Conservation (phyloP, 2,888 invertebrate genomes). For the Meiosimyza platycephala region DNA sequence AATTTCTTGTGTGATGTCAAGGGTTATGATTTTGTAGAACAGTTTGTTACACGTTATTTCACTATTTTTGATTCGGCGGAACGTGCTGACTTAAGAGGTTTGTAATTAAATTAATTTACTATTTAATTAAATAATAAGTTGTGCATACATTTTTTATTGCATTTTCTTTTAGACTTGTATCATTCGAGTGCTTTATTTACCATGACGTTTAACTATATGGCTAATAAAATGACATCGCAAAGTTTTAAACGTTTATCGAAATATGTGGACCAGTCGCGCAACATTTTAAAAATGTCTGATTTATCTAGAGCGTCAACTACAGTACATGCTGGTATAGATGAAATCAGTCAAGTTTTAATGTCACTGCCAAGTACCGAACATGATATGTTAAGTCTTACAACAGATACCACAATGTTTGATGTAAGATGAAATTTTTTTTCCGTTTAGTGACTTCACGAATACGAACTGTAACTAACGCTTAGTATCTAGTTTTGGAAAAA, state of each 20-base stretch:
- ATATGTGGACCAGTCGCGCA: constrained; percentile 54
- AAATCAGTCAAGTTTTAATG: constrained; percentile 55
- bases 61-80: constrained; percentile 53
- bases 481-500: too few relatives aligned
- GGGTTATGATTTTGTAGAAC: constrained; percentile 59
- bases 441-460: too few relatives aligned
- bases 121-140: constrained; percentile 8
- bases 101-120: neutral
- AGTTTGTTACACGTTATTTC: constrained; percentile 56
- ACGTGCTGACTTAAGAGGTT: constrained; percentile 52
- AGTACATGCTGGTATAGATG: constrained; percentile 50
- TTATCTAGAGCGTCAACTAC: constrained; percentile 49
- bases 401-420: constrained; percentile 49
- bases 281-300: constrained; percentile 52
- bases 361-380: constrained; percentile 54
- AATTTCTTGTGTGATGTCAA: constrained; percentile 56
- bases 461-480: too few relatives aligned
- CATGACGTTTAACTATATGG: constrained; percentile 55
- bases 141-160: neutral
- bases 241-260: constrained; percentile 53
- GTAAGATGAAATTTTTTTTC: constrained; percentile 39
- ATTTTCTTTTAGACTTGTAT: constrained; percentile 44
- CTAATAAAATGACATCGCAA: constrained; percentile 45
- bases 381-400: constrained; percentile 55
- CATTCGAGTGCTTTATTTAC: constrained; percentile 56